Conservation (phyloP, 2,113 vertebrate species). For the Misgurnus mizolepis region DNA sequence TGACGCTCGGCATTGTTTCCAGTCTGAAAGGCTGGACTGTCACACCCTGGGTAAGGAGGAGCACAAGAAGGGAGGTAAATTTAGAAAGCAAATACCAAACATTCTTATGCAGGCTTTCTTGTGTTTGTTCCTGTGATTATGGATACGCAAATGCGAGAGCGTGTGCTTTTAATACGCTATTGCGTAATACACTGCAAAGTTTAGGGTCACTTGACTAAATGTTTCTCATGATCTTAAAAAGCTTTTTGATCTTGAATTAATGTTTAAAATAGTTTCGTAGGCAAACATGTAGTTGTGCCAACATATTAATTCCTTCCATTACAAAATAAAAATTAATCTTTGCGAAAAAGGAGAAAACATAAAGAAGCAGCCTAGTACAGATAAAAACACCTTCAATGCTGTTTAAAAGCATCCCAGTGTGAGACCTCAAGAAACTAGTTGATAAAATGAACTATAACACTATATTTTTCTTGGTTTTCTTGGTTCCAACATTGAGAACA, state of each 20-base stretch:
- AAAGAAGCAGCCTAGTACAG: too few relatives aligned
- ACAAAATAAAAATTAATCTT: too few relatives aligned
- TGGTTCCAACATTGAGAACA: not conserved
- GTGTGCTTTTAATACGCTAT: slow-evolving; percentile 13
- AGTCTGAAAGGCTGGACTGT: slow-evolving; percentile 71
- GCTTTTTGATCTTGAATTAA: too few relatives aligned
- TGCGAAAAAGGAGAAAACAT: too few relatives aligned
- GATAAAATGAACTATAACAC: too few relatives aligned
- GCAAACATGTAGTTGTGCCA: too few relatives aligned
- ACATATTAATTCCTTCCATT: too few relatives aligned
- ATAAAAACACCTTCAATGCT: too few relatives aligned
- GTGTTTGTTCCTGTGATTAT: slow-evolving; percentile 45
- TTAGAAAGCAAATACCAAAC: slow-evolving; percentile 75
- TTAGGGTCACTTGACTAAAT: not conserved
- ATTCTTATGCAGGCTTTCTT: slow-evolving; percentile 60
- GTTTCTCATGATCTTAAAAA: too few relatives aligned
- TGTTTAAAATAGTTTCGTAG: too few relatives aligned
- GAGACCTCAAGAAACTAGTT: too few relatives aligned
- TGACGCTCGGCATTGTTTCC: slow-evolving; percentile 71
- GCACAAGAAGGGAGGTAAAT: slow-evolving; percentile 71
- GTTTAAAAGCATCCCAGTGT: too few relatives aligned
- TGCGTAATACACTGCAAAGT: slow-evolving; percentile 14
- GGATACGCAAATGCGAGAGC: slow-evolving; percentile 12
- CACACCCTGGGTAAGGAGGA: slow-evolving; percentile 64
- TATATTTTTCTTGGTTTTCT: not conserved